Base-by-base conservation (phyloP, 2,888 invertebrate species). In the Diaphora mendica region DNA sequence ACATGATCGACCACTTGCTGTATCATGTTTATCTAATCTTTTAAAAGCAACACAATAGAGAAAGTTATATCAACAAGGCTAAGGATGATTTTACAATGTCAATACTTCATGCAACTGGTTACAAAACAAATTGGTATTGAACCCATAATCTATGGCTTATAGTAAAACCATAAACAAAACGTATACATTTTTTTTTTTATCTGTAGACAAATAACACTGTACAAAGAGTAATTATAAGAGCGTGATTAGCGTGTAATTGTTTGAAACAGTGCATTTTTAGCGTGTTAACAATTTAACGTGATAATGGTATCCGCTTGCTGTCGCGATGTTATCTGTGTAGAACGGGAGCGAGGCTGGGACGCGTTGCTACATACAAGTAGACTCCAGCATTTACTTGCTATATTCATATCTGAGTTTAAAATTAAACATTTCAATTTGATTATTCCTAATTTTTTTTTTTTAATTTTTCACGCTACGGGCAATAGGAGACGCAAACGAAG, bases 221-320 rank as follows among this genome's bases (percentile, higher is more conserved):
- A 86, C 87, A 87, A 85, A 89, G 86, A 86, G 88, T 89, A 90
- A 92, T 91, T 90, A 88, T 88, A 87, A 85, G 88, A 87, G 82
- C 81, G 87, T 90, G 89, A 94, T 94, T 93, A 94, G 90, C 93
- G 93, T 93, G 89, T 93, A 93, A 93, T 92, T 92, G 91, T 86
- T 73, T 74, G 72, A 51, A 71, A 75, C 75, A 83, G 85, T 85
- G 82, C 80, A 85, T 89, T 90, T 90, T 88, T 89, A 86, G 87
- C 81, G 84, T 85, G 88, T 85, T 84, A 87, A 89, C 88, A 88
- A 86, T 86, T 87, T 85, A 83, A 81, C 79, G 77, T 82, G 86
- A 88, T 87, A 84, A 85, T 85, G 84, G 84, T 86, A 85, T 88
- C 84, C 78, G 82, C 74, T 78, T 76, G 80, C 83, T 89, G 83